Evolutionary conservation across 2,113 vertebrate species (phyloP), one percentile per base, ranked within the genome.

Genomic region (Ochotona princeps): DNA sequence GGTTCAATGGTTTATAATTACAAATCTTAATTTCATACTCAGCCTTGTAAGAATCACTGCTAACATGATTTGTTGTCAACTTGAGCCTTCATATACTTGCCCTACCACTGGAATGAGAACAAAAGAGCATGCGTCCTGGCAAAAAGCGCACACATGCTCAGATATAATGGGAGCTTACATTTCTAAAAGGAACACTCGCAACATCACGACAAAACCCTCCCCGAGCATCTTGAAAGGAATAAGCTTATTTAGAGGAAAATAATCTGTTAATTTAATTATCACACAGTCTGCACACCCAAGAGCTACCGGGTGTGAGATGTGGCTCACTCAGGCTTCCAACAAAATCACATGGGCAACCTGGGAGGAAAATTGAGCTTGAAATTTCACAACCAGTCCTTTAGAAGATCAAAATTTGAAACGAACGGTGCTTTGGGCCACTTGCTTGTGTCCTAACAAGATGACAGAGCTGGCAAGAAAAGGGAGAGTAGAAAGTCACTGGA

Each of bases 321-420:
- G 73, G 15, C 26, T 28, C 7, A 10, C 17, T 38, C 51, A 57
- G 30, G 20, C 21, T 92, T 89, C 86, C 73, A 57, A 57, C 18
- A 63, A 82, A 80, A 65, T 92, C 67, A 54, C 49, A 7, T 9
- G 66, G 32, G 63, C 61, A 35, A 54, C 38, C 44, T 82, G 54
- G 65, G 89, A 69, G 63, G 49, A 93, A 81, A 84, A 63, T 74
- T 83, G 66, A 92, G 57, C 73, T 72, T 93, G 75, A 90, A 86
- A 81, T 92, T 38, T 63, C 44, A 60, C 80, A 73, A 86, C 30
- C 0, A 25, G 25, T 70, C 38, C 65, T 47, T 65, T 35, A 54
- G 81, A 80, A 47, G 25, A 30, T 82, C 83, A 54, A 5, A 72
- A 67, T 44, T 44, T 44, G 63, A n/a, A 30, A 30, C 44, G 26